phyloP scores from a whole-genome alignment of 2,797 vertebrate species.

The Chaetophractus vellerosus region DNA sequence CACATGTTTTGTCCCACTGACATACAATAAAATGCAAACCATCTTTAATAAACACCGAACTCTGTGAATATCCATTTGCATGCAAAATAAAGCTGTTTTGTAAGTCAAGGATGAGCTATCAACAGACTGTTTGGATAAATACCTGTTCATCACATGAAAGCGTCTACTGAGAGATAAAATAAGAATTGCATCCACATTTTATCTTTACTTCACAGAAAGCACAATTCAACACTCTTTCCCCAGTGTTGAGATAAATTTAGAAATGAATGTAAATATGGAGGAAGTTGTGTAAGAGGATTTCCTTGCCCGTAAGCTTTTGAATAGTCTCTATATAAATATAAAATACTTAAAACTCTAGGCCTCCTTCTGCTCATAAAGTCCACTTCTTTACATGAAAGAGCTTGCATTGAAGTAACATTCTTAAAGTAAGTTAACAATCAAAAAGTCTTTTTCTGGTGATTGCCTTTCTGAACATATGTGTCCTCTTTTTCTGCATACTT shows the following conservation, averaged over 20 bases:
- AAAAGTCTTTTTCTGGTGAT: constrained; percentile 8
- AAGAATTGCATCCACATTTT: constrained; percentile 46
- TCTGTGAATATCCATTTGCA: constrained; percentile 16
- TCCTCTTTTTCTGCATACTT: background rate
- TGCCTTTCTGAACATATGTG: constrained; percentile 60
- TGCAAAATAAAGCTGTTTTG: constrained; percentile 57
- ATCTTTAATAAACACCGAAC: constrained; percentile 41
- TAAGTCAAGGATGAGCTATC: constrained; percentile 41
- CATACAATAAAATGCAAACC: background rate
- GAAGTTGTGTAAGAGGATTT: constrained; percentile 73
- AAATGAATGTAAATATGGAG: constrained; percentile 68
- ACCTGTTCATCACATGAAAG: constrained; percentile 44
- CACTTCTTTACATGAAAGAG: constrained; percentile 50
- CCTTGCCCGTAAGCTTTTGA: constrained; percentile 70
- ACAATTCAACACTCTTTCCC: constrained; percentile 6
- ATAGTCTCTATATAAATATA: constrained; percentile 29
- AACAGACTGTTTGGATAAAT: constrained; percentile 12
- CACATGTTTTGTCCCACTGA: background rate
- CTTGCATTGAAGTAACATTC: constrained; percentile 61
- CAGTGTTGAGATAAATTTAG: constrained; percentile 66
- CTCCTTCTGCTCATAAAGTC: background rate
- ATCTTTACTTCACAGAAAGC: constrained; percentile 62
- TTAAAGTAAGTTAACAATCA: constrained; percentile 61
- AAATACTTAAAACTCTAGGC: background rate
- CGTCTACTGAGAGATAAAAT: constrained; percentile 51